phyloP scores from a whole-genome alignment of 2,888 invertebrate genomes.

The Oligia latruncula region DNA sequence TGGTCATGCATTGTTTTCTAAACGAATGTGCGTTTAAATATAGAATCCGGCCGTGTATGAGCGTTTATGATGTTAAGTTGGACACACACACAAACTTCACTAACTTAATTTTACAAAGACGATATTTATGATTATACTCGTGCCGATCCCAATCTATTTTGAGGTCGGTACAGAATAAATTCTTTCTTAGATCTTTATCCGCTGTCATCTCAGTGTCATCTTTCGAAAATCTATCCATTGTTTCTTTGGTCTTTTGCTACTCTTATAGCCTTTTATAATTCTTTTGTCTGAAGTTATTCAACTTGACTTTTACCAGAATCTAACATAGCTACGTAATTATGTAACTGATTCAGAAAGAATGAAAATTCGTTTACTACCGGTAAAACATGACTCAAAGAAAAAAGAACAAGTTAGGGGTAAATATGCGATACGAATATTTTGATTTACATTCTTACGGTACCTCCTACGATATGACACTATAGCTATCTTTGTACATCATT shows the following conservation, averaged over 20 bases:
- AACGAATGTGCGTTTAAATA: constrained; percentile 77
- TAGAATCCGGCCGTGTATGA: constrained; percentile 63
- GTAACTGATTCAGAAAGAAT: not conserved
- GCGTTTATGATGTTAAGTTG: constrained; percentile 54
- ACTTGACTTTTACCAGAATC: not conserved
- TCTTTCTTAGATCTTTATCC: not conserved
- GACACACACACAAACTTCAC: constrained; percentile 9
- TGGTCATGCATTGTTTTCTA: constrained; percentile 85
- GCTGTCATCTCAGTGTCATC: not conserved
- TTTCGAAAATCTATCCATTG: not conserved
- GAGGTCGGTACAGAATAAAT: not conserved
- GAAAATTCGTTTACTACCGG: too few species aligned
- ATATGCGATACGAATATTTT: too few species aligned
- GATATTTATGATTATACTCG: not conserved
- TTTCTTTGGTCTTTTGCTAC: not conserved
- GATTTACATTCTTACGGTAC: too few species aligned
- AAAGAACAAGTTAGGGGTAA: too few species aligned
- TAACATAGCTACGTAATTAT: not conserved
- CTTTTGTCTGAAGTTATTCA: not conserved
- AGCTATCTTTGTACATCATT: too few species aligned
- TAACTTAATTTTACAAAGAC: constrained; percentile 27
- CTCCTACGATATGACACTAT: too few species aligned
- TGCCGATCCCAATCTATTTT: not conserved
- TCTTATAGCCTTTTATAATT: too few species aligned
- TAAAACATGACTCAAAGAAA: too few species aligned